Evolutionary conservation across 2,888 invertebrate species (phyloP).

Genomic region (Operophtera brumata): DNA sequence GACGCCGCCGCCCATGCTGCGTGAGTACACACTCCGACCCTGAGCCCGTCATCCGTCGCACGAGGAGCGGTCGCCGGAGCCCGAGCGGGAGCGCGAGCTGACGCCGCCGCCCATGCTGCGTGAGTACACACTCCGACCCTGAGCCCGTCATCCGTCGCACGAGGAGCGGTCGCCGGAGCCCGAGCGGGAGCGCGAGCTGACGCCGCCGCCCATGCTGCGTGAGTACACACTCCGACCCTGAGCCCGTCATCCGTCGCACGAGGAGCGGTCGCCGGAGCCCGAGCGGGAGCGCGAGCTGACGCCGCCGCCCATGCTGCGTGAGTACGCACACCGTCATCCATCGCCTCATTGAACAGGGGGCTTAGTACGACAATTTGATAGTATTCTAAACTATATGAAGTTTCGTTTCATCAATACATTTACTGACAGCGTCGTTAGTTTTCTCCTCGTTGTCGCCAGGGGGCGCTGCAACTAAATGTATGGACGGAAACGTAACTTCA

Average conservation of each 20-base stretch:
- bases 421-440: too few species aligned
- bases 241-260: slow-evolving; percentile 15
- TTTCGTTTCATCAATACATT: too few species aligned
- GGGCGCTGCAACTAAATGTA: too few species aligned
- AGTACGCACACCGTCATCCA: too few species aligned
- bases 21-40: slow-evolving; percentile 32
- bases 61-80: slow-evolving; percentile 39
- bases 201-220: slow-evolving; percentile 47
- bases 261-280: slow-evolving; percentile 39
- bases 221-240: slow-evolving; percentile 34
- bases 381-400: too few species aligned
- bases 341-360: too few species aligned
- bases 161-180: slow-evolving; percentile 40
- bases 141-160: slow-evolving; percentile 21
- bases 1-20: slow-evolving; percentile 46
- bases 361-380: too few species aligned
- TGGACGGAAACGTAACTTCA: too few species aligned
- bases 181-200: slow-evolving; percentile 49
- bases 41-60: slow-evolving; percentile 24
- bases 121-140: slow-evolving; percentile 33
- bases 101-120: slow-evolving; percentile 47
- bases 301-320: slow-evolving; percentile 45
- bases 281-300: slow-evolving; percentile 50
- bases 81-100: slow-evolving; percentile 50
- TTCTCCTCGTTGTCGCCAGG: too few species aligned